A percentile compares a stretch with the other conserved stretches of the same genome.
phyloP scores from a whole-genome alignment of 2,797 vertebrate species.

The Arctocebus calabarensis region DNA sequence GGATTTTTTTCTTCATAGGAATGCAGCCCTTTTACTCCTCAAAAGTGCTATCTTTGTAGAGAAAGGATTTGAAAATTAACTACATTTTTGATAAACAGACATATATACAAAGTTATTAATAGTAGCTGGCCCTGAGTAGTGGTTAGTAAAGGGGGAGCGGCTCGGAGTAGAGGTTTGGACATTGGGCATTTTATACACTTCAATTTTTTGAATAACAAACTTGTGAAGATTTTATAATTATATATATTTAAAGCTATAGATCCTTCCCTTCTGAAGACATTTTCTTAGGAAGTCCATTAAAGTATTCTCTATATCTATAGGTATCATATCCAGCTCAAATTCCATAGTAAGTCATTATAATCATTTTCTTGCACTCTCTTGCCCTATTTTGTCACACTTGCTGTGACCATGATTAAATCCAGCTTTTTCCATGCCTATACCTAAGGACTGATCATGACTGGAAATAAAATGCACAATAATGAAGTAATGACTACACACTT shows the following conservation, averaged over 20 bases:
- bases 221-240: constrained; percentile 11
- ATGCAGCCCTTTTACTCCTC: neutral
- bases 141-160: neutral
- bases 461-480: neutral
- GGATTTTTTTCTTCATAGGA: constrained; percentile 16
- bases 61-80: constrained; percentile 40
- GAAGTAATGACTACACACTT: neutral
- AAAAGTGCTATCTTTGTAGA: neutral
- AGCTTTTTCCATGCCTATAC: neutral
- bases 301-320: neutral
- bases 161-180: neutral
- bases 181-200: neutral
- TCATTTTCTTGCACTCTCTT: neutral
- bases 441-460: neutral
- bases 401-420: neutral
- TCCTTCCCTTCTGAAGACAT: neutral
- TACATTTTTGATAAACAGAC: neutral
- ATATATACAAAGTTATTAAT: neutral
- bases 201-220: neutral
- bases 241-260: neutral
- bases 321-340: neutral
- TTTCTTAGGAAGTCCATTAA: neutral
- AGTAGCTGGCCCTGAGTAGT: neutral
- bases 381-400: neutral
- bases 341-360: neutral